Conservation (phyloP, 2,113 vertebrate species). For the Scortum barcoo region DNA sequence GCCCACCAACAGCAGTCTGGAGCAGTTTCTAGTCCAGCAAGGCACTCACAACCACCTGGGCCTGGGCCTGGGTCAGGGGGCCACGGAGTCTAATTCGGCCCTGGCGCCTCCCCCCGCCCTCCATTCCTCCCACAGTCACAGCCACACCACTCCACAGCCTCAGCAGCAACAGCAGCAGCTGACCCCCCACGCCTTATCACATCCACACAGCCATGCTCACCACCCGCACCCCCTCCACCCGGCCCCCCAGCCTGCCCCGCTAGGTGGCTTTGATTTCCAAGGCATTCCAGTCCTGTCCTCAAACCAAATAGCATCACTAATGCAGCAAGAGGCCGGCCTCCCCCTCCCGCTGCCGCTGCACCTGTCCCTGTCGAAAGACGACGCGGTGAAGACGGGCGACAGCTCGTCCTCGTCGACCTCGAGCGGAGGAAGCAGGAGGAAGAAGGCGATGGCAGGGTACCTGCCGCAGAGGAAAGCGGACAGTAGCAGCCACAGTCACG, state of each 20-base stretch:
- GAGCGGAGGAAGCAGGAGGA: conserved; percentile 84
- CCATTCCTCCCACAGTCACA: conserved; percentile 84
- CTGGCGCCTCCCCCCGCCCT: conserved; percentile 85
- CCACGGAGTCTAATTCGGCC: conserved; percentile 79
- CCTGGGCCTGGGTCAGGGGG: conserved; percentile 79
- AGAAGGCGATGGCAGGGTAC: conserved; percentile 88
- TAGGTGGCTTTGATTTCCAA: conserved; percentile 86
- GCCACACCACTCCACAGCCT: conserved; percentile 78
- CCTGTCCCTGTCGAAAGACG: conserved; percentile 85
- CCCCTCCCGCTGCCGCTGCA: conserved; percentile 85
- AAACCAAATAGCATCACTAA: conserved; percentile 86
- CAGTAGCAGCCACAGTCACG: conserved; percentile 64
- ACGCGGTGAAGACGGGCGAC: conserved; percentile 75
- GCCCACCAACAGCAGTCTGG: conserved; percentile 85
- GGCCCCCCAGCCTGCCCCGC: conserved; percentile 82
- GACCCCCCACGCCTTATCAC: conserved; percentile 84
- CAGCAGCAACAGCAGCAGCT: conserved; percentile 86
- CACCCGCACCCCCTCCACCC: conserved; percentile 86
- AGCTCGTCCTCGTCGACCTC: conserved; percentile 70
- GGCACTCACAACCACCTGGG: conserved; percentile 86
- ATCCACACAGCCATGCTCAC: conserved; percentile 85
- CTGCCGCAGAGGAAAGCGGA: conserved; percentile 86
- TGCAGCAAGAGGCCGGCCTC: conserved; percentile 86
- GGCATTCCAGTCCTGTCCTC: conserved; percentile 87
- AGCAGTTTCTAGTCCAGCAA: conserved; percentile 87